Evolutionary conservation across 2,113 vertebrate species (phyloP), one percentile per base, ranked within the genome.

Genomic region (Vulpes lagopus): DNA sequence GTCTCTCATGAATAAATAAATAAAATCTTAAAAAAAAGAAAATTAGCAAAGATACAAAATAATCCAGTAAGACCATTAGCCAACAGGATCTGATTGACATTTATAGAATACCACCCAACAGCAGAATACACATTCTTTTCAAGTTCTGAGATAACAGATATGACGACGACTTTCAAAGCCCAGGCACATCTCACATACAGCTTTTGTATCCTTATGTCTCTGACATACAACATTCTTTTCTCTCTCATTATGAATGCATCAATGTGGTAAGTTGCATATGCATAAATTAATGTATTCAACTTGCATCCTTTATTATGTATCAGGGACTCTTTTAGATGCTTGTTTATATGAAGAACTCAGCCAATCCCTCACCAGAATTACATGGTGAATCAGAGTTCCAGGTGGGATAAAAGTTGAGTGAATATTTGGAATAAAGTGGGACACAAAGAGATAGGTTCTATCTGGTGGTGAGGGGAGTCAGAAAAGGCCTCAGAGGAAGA

Each of bases 281-380:
- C 35, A 80, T 59, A 57, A 17, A 93, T 59, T 91, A 86, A 81
- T 85, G 71, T 59, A 88, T 84, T 93, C 38, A 55, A 64, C 51
- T 86, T 67, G 5, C 5, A n/a, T 74, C 17, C 73, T 92, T 91
- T 84, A 79, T 74, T 93, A 60, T 27, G 20, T 43, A 85, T 35
- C 89, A 88, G 59, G 16, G 32, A 81, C 81, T 74, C 2, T 67
- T 14, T 86, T 89, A 86, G 65, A 65, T 35, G 20, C 23, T 79
- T 65, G 38, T n/a, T 55, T 92, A 62, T 62, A 20, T 62, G 82
- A 81, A 94, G 27, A 81, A 81, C 35, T 85, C n/a, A 67, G 83
- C 51, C 25, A 69, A 67, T 76, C 8, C 51, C 60, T 82, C 35
- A n/a, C 25, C 59, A 89, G 27, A 78, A 71, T 38, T 85, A 65